Conservation (phyloP, 1,140 invertebrate genomes). For the Sycophila sp. region DNA sequence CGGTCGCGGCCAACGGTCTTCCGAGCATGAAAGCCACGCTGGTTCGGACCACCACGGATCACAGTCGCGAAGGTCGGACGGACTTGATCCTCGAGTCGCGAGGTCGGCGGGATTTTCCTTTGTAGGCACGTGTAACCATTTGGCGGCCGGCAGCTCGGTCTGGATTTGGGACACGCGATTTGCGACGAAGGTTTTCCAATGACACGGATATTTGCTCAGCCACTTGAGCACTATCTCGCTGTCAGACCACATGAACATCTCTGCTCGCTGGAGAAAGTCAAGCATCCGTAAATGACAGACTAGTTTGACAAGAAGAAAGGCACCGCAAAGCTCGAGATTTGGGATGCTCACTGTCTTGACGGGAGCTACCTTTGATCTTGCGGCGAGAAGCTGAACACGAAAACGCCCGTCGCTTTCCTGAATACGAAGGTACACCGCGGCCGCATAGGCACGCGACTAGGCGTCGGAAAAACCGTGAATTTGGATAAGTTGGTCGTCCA, state of each 20-base stretch:
- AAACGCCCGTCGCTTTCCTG: not conserved
- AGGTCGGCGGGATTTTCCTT: constrained; percentile 55
- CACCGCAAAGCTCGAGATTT: constrained; percentile 45
- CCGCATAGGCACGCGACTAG: constrained; percentile 34
- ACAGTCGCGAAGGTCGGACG: constrained; percentile 40
- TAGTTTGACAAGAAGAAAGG: constrained; percentile 30
- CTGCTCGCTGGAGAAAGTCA: too few species aligned
- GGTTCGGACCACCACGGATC: constrained; percentile 57
- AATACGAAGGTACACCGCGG: constrained; percentile 37
- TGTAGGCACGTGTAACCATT: constrained; percentile 35
- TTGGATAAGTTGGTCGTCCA: not conserved
- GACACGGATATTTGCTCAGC: constrained; percentile 38
- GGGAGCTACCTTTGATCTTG: constrained; percentile 47
- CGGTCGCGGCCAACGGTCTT: not conserved
- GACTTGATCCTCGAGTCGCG: constrained; percentile 48
- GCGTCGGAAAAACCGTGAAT: constrained; percentile 43
- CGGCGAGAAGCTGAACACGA: constrained; percentile 37
- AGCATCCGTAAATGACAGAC: not conserved
- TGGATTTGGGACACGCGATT: constrained; percentile 55
- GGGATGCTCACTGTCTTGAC: constrained; percentile 47
- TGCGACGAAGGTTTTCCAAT: constrained; percentile 51
- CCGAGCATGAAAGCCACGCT: not conserved
- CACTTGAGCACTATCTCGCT: constrained; percentile 29
- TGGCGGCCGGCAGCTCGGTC: constrained; percentile 1
- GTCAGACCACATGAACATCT: too few species aligned